Conservation (phyloP, 2,888 invertebrate genomes). For the Amphimallon solstitiale region DNA sequence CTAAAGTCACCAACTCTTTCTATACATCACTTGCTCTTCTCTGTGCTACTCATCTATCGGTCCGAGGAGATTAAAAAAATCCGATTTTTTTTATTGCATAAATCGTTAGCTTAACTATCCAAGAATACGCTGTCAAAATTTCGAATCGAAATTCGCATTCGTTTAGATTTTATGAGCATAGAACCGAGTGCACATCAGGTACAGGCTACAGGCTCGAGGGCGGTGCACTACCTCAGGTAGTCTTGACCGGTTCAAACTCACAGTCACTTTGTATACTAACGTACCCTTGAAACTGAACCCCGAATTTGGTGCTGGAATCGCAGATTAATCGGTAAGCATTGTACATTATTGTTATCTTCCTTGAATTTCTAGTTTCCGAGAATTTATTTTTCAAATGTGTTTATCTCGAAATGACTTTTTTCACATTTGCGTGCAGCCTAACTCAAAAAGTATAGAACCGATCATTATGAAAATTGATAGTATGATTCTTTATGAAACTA, state of each 20-base stretch:
- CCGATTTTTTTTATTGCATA: conserved; percentile 7
- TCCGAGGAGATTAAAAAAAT: conserved; percentile 5
- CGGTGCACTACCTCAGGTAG: conserved; percentile 1
- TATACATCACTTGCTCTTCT: too few relatives aligned
- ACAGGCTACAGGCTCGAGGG: conserved; percentile 17
- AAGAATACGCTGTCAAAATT: conserved; percentile 16
- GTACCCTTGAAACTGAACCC: neutral
- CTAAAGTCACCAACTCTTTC: too few relatives aligned
- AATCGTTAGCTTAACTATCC: conserved; percentile 14
- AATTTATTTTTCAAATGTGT: too few relatives aligned
- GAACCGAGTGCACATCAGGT: conserved; percentile 10
- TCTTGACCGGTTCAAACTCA: too few relatives aligned
- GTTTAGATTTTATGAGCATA: conserved; percentile 13
- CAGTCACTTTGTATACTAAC: conserved; percentile 10
- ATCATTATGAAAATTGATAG: conserved; percentile 16
- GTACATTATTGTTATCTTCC: too few relatives aligned
- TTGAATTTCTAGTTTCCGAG: too few relatives aligned
- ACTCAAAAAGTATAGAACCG: conserved; percentile 2
- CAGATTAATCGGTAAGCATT: too few relatives aligned
- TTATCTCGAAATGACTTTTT: too few relatives aligned
- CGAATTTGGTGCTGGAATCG: too few relatives aligned
- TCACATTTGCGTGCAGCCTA: neutral
- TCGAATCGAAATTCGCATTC: conserved; percentile 1
- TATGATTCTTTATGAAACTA: conserved; percentile 13
- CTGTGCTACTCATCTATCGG: too few relatives aligned